Conservation (phyloP, 2,888 invertebrate species). For the Diaphora mendica region DNA sequence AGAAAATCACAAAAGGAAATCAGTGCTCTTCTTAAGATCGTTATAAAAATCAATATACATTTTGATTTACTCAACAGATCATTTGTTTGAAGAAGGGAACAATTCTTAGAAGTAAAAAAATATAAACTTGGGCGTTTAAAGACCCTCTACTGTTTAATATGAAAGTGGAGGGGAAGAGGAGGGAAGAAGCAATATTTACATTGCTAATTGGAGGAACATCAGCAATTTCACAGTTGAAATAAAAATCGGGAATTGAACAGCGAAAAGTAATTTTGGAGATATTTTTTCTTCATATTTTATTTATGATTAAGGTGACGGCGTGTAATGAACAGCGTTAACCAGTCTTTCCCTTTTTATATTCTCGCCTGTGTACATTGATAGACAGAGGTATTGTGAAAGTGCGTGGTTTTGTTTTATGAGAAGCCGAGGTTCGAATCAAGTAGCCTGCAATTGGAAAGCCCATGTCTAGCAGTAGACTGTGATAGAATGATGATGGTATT, state of each 20-base stretch:
- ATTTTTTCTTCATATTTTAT: background rate
- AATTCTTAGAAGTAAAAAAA: constrained; percentile 34
- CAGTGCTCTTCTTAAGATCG: background rate
- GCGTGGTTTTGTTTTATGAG: too few species aligned
- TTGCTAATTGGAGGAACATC: constrained; percentile 64
- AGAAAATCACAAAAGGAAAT: too few species aligned
- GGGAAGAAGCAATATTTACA: constrained; percentile 62
- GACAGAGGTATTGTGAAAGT: background rate
- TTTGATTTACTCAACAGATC: constrained; percentile 17
- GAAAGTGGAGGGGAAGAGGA: constrained; percentile 30
- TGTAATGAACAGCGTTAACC: background rate
- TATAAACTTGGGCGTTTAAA: constrained; percentile 38
- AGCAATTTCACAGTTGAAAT: constrained; percentile 29
- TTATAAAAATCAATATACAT: background rate
- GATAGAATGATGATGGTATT: too few species aligned
- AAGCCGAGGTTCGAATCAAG: too few species aligned
- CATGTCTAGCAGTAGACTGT: too few species aligned
- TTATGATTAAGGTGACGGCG: background rate
- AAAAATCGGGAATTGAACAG: constrained; percentile 26
- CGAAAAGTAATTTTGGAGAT: background rate
- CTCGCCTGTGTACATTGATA: background rate
- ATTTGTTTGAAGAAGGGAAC: constrained; percentile 18
- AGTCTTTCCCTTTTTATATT: background rate
- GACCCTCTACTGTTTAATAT: constrained; percentile 30
- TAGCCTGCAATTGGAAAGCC: too few species aligned